phyloP scores from a whole-genome alignment of 2,888 invertebrate species.

The Eucera pruinosa region DNA sequence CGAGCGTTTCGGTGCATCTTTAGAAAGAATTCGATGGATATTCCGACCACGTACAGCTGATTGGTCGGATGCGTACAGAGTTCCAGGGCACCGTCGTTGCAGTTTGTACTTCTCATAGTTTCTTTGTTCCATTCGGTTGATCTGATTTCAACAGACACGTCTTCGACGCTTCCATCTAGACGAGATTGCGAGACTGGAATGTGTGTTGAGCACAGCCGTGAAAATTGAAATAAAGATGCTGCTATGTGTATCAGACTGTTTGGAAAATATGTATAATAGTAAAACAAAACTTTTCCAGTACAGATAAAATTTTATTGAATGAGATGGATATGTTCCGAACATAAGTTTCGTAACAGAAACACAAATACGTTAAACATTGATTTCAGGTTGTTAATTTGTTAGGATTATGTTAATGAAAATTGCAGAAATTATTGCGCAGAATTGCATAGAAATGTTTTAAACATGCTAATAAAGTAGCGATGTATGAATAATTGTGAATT shows the following conservation, averaged over 20 bases:
- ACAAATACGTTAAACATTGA: too few relatives aligned
- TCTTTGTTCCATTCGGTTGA: constrained; percentile 28
- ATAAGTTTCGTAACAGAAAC: too few relatives aligned
- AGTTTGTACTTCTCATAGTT: constrained; percentile 3
- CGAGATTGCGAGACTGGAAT: not conserved
- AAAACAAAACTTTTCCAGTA: not conserved
- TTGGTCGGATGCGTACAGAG: constrained; percentile 63
- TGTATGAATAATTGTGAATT: too few relatives aligned
- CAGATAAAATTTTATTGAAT: not conserved
- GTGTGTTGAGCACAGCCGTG: not conserved
- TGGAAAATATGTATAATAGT: not conserved
- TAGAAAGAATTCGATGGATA: constrained; percentile 37
- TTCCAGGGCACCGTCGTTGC: constrained; percentile 46
- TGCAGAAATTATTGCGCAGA: too few relatives aligned
- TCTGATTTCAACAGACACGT: constrained; percentile 42
- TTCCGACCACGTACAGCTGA: constrained; percentile 73
- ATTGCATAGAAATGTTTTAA: not conserved
- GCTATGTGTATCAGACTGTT: not conserved
- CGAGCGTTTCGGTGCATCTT: constrained; percentile 23
- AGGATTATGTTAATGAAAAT: too few relatives aligned
- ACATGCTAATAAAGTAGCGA: too few relatives aligned
- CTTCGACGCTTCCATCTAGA: not conserved
- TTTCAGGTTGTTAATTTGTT: too few relatives aligned
- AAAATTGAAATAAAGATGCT: constrained; percentile 15
- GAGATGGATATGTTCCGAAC: not conserved